A percentile compares a stretch with the other conserved stretches of the same genome.
phyloP scores from a whole-genome alignment of 2,113 vertebrate genomes.

The Notarius quadriscutis region DNA sequence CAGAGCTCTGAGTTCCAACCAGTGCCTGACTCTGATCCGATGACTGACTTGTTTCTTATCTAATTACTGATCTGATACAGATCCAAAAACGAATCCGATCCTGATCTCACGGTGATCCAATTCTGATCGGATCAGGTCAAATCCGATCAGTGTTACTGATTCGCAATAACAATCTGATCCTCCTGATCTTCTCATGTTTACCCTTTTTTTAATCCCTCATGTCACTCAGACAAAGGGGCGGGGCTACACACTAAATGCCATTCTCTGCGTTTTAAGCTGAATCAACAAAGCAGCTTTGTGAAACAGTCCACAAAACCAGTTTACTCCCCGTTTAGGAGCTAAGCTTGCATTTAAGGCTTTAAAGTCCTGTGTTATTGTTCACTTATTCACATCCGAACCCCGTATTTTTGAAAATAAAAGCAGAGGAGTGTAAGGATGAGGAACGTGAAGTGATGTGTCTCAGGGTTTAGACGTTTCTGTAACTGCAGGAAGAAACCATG shows the following conservation, averaged over 20 bases:
- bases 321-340: neutral
- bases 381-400: too few relatives aligned
- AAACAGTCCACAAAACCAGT: neutral
- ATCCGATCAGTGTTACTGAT: too few relatives aligned
- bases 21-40: neutral
- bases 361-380: neutral
- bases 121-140: too few relatives aligned
- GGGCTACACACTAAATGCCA: neutral
- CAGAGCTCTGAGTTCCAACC: neutral
- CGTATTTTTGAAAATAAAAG: neutral
- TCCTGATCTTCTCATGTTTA: neutral
- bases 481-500: neutral
- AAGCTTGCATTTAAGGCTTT: neutral
- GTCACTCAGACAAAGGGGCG: neutral
- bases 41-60: neutral
- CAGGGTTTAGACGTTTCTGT: neutral
- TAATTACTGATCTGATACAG: neutral
- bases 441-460: neutral
- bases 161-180: neutral
- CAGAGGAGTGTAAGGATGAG: neutral
- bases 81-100: neutral
- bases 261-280: neutral
- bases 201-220: neutral
- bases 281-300: slow-evolving; percentile 10
- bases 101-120: neutral